Percentiles rank a stretch among this genome's conserved stretches.
Evolutionary conservation across 1,140 invertebrate genomes (phyloP).

Genomic region (Conus betulinus): DNA sequence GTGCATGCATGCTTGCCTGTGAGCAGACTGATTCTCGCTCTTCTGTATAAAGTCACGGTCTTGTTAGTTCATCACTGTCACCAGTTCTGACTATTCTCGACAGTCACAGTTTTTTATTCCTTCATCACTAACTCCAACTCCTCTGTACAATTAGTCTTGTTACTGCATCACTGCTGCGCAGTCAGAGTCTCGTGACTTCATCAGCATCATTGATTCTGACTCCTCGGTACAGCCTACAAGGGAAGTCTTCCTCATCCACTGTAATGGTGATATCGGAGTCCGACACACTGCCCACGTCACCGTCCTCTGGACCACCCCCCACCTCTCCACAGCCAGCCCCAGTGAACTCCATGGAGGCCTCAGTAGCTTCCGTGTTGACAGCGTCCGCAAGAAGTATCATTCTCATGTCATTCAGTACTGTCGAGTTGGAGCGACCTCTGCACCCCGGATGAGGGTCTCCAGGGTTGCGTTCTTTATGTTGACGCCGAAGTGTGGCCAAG

Average conservation of each 20-base stretch:
- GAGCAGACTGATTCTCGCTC: too few relatives aligned
- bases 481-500: neutral
- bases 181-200: conserved; percentile 29
- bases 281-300: neutral
- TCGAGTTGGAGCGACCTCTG: conserved; percentile 12
- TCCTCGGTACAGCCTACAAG: conserved; percentile 16
- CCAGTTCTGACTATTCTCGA: too few relatives aligned
- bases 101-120: too few relatives aligned
- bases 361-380: neutral
- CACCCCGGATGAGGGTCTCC: neutral
- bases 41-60: too few relatives aligned
- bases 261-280: neutral
- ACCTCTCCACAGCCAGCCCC: neutral
- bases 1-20: too few relatives aligned
- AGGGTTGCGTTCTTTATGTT: neutral
- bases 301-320: neutral
- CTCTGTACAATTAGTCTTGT: neutral
- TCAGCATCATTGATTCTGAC: conserved; percentile 28
- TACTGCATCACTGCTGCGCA: neutral
- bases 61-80: too few relatives aligned
- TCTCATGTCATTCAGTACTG: conserved; percentile 29
- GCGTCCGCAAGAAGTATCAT: conserved; percentile 28
- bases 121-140: too few relatives aligned
- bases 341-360: neutral
- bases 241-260: neutral